Evolutionary conservation across 2,888 invertebrate species (phyloP).

Genomic region (Junonia oenone): DNA sequence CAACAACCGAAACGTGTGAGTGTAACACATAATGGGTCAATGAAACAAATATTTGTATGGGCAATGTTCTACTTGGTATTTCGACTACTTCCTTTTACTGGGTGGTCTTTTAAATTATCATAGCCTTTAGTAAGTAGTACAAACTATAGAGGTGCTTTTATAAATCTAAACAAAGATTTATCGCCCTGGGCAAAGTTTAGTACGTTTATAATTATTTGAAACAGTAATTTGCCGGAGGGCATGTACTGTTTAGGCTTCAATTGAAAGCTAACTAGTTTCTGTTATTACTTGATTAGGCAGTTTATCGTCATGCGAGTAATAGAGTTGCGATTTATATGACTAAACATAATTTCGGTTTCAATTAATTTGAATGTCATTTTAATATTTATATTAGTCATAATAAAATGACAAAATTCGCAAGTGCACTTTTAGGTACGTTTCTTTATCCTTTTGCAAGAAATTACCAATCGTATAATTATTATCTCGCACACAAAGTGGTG

Average conservation of each 20-base stretch:
- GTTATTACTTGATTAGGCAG: no score
- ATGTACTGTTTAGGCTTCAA: not conserved
- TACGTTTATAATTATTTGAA: not conserved
- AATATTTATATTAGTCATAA: no score
- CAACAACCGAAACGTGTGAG: not conserved
- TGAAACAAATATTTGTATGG: slow-evolving; percentile 9
- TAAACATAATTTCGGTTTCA: no score
- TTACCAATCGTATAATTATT: no score
- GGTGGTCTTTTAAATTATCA: slow-evolving; percentile 17
- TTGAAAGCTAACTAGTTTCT: not conserved
- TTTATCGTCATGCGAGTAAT: no score
- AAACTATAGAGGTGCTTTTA: not conserved
- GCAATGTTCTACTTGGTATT: slow-evolving; percentile 3
- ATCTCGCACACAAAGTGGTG: no score
- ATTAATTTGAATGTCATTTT: no score
- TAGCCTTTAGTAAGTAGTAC: not conserved
- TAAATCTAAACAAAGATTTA: not conserved
- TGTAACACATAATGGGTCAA: slow-evolving; percentile 12
- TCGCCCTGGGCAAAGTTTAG: not conserved
- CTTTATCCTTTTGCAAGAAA: no score
- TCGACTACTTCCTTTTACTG: slow-evolving; percentile 17
- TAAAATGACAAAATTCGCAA: no score
- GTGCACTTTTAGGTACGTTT: no score
- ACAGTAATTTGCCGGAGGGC: not conserved
- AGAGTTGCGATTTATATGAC: no score